Evolutionary conservation across 2,797 vertebrate genomes (phyloP), one percentile per base, ranked within the genome.

Genomic region (Lepus oiostolus): DNA sequence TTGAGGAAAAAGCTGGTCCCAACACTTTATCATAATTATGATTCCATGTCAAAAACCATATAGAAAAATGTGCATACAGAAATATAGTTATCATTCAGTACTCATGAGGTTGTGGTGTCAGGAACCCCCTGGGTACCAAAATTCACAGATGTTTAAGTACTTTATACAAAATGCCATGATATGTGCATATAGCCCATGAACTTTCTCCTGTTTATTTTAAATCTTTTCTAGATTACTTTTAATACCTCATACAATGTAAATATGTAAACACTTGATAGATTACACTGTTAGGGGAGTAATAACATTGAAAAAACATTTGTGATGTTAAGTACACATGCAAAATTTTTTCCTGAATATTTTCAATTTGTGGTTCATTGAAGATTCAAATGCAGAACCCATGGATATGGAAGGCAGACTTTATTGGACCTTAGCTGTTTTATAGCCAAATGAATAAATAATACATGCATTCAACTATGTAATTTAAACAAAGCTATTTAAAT

Each of bases 401-500:
- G 21, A n/a, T 42, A 72, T 50, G 50, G 58, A 67, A 50, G 54
- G 62, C 16, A 12, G 74, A 26, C 30, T 54, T 19, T 63, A 74
- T 67, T 74, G 89, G 42, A 10, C 6, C 71, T 79, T 72, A 2
- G 0, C 79, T 70, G 94, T 17, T 90, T 30, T 79, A 60, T 17
- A 71, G 30, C 35, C 58, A 72, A 93, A 68, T 88, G 28, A 71
- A 80, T 84, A 77, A 63, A 88, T 52, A 83, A 60, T n/a, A 60
- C 16, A 19, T 65, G 4, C 8, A 30, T 42, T 85, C 32, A 68
- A 80, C 85, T 88, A 38, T 52, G 24, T 71, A 62, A 38, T 65
- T 91, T 35, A 96, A 75, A 81, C 26, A 85, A 77, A 92, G 76
- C 22, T 67, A 58, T n/a, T 71, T 63, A 83, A 42, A 38, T 80